Base-by-base conservation (phyloP, 2,113 vertebrate genomes). In the Crotalus tigris region DNA sequence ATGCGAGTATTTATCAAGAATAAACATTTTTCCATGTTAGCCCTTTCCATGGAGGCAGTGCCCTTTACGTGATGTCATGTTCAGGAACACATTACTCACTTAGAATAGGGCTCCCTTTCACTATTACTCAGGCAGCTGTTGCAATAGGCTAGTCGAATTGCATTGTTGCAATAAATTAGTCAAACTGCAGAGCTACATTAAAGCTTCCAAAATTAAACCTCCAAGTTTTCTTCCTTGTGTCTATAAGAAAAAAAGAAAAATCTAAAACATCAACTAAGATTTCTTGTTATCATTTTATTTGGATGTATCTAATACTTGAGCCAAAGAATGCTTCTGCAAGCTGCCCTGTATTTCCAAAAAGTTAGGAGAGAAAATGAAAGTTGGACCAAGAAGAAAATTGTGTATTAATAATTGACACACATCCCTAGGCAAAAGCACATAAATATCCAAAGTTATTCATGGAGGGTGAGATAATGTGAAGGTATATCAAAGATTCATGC, bases 351-450 rank as follows among this genome's bases (percentile, higher is more conserved):
- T 15, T 87, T 46, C 86, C 19, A 26, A 17, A 39, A 33, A 44
- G n/a, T 92, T 49, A 39, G 23, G 29, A 69, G 88, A 6, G 15
- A 26, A 55, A 92, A 92, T 23, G 64, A 58, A 89, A 89, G 21
- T 58, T 92, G 61, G 87, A 92, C 46, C 92, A 58, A 58, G 12
- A 39, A 33, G 9, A 15, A 33, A 57, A 57, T 5, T 39, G 3
- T 92, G 17, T 33, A 92, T 92, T 92, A 92, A 81, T 89, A 33
- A 92, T 89, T 92, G 59, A 92, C 91, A 89, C 13, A 46, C 15
- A 33, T 58, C 7, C 51, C 39, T 26, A 33, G 61, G 15, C 61
- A 89, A 92, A 91, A 53, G 4, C 53, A 89, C 33, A 75, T 46
- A 85, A 92, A 17, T 19, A 24, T 1, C 57, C 85, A 1, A 49